Conservation (phyloP, 2,888 invertebrate genomes). For the Crossocerus cetratus region DNA sequence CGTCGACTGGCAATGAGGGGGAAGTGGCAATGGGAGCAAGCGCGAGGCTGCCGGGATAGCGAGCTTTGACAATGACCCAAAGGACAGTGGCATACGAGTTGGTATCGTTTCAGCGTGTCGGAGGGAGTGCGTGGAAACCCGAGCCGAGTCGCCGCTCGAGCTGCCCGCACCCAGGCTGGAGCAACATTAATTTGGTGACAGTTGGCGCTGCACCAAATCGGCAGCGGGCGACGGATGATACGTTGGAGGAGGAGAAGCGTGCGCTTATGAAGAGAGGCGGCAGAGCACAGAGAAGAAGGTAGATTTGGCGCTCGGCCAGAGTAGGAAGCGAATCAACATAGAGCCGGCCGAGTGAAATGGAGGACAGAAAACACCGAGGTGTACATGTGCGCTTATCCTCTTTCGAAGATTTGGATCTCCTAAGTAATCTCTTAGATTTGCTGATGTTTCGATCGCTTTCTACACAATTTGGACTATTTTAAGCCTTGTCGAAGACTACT, state of each 20-base stretch:
- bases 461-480: no score
- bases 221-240: conserved; percentile 14
- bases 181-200: conserved; percentile 24
- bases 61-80: conserved; percentile 18
- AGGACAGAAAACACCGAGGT: neutral
- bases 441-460: no score
- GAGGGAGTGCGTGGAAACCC: conserved; percentile 18
- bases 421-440: no score
- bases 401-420: no score
- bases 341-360: conserved; percentile 11
- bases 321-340: conserved; percentile 10
- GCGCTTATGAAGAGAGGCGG: neutral
- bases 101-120: neutral
- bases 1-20: neutral
- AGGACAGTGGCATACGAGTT: neutral
- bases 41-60: neutral
- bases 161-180: neutral
- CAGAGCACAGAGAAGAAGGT: conserved; percentile 13
- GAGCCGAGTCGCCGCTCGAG: conserved; percentile 8
- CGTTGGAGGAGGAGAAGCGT: neutral
- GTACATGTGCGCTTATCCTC: no score
- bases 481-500: no score
- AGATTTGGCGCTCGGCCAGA: conserved; percentile 44
- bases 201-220: conserved; percentile 40
- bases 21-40: conserved; percentile 1